Conservation (phyloP, 2,888 invertebrate species). For the Ormyrus thymus region DNA sequence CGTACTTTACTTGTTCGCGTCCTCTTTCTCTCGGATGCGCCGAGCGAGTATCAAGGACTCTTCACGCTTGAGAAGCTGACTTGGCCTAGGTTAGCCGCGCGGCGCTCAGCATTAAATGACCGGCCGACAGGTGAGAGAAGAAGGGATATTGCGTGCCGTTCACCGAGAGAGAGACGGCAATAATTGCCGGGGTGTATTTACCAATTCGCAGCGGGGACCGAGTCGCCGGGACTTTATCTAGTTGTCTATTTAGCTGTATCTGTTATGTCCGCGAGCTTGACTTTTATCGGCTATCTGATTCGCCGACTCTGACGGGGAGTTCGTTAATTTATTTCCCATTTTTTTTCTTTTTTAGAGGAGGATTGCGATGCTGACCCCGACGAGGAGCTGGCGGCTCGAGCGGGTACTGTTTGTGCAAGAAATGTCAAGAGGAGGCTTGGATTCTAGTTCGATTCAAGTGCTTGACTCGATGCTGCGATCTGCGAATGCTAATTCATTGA, state of each 20-base stretch:
- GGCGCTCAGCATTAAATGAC: slow-evolving; percentile 4
- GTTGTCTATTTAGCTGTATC: slow-evolving; percentile 52
- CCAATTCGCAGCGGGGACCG: slow-evolving; percentile 7
- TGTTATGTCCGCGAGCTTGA: slow-evolving; percentile 7
- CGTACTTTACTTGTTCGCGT: neutral
- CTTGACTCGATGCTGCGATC: too few species aligned
- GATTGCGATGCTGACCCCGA: too few species aligned
- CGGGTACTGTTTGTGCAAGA: slow-evolving; percentile 4
- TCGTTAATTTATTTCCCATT: slow-evolving; percentile 22
- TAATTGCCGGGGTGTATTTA: slow-evolving; percentile 32
- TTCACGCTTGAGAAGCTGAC: slow-evolving; percentile 68
- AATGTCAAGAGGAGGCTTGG: neutral
- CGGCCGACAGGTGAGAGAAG: neutral
- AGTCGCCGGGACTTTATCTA: slow-evolving; percentile 37
- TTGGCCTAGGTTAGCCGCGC: slow-evolving; percentile 63
- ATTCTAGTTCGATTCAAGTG: too few species aligned
- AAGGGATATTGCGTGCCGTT: too few species aligned
- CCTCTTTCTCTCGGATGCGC: slow-evolving; percentile 32
- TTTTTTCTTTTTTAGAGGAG: neutral
- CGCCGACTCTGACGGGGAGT: slow-evolving; percentile 33
- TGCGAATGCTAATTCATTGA: too few species aligned
- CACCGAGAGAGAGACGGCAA: too few species aligned
- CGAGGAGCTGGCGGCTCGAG: neutral
- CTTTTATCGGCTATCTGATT: slow-evolving; percentile 44
- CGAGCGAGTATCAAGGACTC: slow-evolving; percentile 65